Evolutionary conservation across 2,797 vertebrate species (phyloP), one percentile per base, ranked within the genome.

Genomic region (Chiroxiphia lanceolata): DNA sequence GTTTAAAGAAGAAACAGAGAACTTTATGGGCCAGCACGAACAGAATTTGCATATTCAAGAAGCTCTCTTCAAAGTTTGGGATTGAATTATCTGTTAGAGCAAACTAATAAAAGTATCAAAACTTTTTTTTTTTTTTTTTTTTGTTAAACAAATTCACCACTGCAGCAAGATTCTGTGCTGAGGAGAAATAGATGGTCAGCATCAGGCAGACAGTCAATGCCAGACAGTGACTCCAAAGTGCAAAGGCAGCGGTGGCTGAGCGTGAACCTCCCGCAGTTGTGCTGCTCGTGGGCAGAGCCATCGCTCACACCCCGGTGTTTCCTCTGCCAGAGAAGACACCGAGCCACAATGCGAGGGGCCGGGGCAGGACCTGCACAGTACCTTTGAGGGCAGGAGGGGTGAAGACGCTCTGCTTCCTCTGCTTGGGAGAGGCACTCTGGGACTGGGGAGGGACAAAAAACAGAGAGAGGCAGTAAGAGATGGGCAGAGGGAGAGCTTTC

Each of bases 321-420:
- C 25, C 47, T 27, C 10, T 12, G 34, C 6, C 3, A 15, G 11
- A 59, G 65, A 27, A 54, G 44, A 14, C 2, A 14, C 54, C 5
- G 15, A 25, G n/a, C 54, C 18, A 16, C 0, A 2, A 22, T 4
- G 5, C 21, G 15, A 38, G 54, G 85, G 87, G 38, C 86, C 9
- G 6, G 44, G 95, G 87, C 87, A 88, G 96, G 79, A 91, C 93
- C 96, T 80, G 94, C 56, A 97, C 97, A 83, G 97, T 99, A 99
- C 99, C 99, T 99, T 99, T 99, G 97, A 98, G 98, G 85, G 98
- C 93, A 15, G 99, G 99, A 0, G 98, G 97, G 26, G 98, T 97
- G 57, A 97, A 99, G 78, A 98, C 98, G 4, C 99, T 99, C 97
- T 99, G 98, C 98, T 99, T 99, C 98, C 99, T 98, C 91, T 99